Conservation (phyloP, 2,113 vertebrate species). For the Madoqua kirkii region DNA sequence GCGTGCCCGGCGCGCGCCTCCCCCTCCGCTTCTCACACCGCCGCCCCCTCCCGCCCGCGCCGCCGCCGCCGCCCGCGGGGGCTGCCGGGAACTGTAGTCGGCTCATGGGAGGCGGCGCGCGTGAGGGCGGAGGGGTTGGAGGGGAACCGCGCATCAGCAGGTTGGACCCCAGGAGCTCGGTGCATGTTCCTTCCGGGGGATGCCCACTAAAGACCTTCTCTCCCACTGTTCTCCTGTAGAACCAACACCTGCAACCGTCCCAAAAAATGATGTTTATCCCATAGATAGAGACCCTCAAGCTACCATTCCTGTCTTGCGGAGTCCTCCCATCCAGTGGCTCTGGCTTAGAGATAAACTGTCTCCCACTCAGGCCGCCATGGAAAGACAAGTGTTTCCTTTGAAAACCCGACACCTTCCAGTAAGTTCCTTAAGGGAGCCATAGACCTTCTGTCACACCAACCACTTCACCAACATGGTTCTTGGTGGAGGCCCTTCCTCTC, state of each 20-base stretch:
- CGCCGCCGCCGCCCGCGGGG: conserved; percentile 38
- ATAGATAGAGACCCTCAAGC: neutral
- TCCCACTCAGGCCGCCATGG: neutral
- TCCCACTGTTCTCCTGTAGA: neutral
- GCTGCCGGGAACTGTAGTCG: conserved; percentile 81
- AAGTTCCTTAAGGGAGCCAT: neutral
- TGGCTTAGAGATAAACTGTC: neutral
- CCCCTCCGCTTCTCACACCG: conserved; percentile 47
- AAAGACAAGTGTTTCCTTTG: neutral
- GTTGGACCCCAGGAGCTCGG: rapidly evolving
- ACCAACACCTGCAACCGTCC: neutral
- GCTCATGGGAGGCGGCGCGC: neutral
- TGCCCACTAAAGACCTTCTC: neutral
- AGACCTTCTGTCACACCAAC: neutral
- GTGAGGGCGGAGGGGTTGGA: too few species aligned
- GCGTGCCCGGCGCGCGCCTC: conserved; percentile 63
- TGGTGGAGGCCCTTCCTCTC: neutral
- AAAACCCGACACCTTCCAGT: neutral
- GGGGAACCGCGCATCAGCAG: rapidly evolving
- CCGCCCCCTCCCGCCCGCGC: conserved; percentile 54
- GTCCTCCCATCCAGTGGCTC: neutral
- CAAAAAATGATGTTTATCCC: neutral
- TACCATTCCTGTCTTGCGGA: neutral
- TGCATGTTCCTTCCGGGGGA: rapidly evolving
- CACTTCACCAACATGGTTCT: neutral